Conservation (phyloP, 1,140 invertebrate species). For the Parapsyche elsis region DNA sequence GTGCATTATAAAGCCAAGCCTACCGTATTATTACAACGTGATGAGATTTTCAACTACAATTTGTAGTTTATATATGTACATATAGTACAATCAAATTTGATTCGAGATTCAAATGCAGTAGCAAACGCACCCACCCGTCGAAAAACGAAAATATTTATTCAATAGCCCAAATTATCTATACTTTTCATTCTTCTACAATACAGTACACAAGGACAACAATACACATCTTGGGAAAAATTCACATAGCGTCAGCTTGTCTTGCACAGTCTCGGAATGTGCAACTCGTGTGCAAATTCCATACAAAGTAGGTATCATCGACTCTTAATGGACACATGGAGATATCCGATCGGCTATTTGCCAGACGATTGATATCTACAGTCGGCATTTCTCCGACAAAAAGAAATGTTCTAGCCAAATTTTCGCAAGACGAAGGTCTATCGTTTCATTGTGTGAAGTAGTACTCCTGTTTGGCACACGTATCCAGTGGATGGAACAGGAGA, state of each 20-base stretch:
- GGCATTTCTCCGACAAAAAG: conserved; percentile 1
- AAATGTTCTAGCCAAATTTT: neutral
- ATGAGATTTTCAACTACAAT: conserved; percentile 2
- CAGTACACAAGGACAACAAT: neutral
- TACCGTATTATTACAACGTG: neutral
- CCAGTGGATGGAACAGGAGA: too few species aligned
- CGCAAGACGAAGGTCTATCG: neutral
- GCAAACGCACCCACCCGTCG: too few species aligned
- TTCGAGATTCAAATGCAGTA: neutral
- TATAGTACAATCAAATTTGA: neutral
- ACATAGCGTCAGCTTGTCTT: neutral
- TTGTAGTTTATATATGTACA: neutral
- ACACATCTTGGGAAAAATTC: neutral
- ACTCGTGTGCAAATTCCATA: neutral
- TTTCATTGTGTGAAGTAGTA: conserved; percentile 21
- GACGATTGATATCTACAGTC: conserved; percentile 28
- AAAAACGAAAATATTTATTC: conserved; percentile 21
- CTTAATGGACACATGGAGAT: neutral
- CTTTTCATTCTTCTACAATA: neutral
- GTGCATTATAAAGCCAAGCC: neutral
- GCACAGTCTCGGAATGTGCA: neutral
- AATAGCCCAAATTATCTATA: neutral
- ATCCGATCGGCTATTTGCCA: conserved; percentile 23
- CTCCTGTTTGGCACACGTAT: conserved; percentile 29
- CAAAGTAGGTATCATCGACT: neutral